Evolutionary conservation across 1,140 invertebrate genomes (phyloP).

Genomic region (Drosophila nasuta): DNA sequence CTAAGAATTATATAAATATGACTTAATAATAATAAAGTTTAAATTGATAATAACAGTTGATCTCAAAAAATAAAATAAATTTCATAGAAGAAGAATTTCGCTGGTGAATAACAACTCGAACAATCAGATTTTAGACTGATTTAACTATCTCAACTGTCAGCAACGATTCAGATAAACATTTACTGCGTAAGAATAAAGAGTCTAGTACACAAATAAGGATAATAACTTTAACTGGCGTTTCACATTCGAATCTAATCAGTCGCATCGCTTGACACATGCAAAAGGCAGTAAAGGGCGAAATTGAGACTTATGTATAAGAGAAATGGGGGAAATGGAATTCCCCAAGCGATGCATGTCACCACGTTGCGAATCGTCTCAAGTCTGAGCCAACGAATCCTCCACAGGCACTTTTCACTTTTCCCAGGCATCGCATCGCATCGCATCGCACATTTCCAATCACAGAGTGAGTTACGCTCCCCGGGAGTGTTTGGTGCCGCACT

Average conservation of each 20-base stretch:
- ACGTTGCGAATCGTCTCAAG: constrained; percentile 8
- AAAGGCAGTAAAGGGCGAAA: not conserved
- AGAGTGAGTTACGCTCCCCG: constrained; percentile 17
- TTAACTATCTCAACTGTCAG: not conserved
- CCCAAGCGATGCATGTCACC: constrained; percentile 26
- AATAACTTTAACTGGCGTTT: constrained; percentile 39
- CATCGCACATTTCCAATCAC: constrained; percentile 37
- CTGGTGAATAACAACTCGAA: not conserved
- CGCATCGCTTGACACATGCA: constrained; percentile 20
- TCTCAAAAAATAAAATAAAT: no score
- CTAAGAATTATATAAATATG: no score
- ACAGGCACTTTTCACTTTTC: constrained; percentile 46
- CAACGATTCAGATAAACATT: not conserved
- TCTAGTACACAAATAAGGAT: constrained; percentile 1
- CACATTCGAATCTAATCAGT: constrained; percentile 26
- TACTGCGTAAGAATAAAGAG: constrained; percentile 7
- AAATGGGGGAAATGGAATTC: constrained; percentile 6
- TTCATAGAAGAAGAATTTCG: no score
- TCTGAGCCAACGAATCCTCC: constrained; percentile 19
- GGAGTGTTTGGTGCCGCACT: constrained; percentile 23
- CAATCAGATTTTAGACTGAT: not conserved
- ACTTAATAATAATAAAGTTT: no score
- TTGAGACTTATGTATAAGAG: not conserved
- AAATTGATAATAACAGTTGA: no score
- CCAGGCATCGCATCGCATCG: not conserved